A percentile compares a stretch with the other conserved stretches of the same genome.
Conservation (phyloP, 2,113 vertebrate genomes). For the Paracyprichromis sp. region DNA sequence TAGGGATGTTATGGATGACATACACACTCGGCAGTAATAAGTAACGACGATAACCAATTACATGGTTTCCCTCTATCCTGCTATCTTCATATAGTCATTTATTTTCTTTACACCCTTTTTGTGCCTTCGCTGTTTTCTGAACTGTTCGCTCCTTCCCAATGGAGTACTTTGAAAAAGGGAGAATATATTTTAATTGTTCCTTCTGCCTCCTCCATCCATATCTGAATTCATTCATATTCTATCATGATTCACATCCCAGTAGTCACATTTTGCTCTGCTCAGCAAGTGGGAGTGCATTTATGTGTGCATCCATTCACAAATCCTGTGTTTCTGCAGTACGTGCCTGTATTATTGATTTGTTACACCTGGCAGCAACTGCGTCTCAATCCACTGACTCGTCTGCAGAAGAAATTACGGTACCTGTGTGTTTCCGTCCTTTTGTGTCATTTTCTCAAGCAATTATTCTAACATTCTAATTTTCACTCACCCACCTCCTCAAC, state of each 20-base stretch:
- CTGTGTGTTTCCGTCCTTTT: not conserved
- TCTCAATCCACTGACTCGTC: not conserved
- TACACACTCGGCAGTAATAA: not conserved
- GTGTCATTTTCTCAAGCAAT: not conserved
- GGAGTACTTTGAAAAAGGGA: not conserved
- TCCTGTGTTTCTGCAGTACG: not conserved
- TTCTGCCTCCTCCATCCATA: not conserved
- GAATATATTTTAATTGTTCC: not conserved
- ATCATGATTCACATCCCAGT: not conserved
- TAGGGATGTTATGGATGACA: not conserved
- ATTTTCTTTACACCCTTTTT: not conserved
- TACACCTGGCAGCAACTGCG: not conserved
- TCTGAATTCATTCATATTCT: not conserved
- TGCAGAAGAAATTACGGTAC: not conserved
- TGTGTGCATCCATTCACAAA: slow-evolving; percentile 20
- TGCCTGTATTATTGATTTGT: not conserved
- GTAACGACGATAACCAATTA: not conserved
- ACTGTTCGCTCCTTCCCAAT: not conserved
- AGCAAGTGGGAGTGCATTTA: not conserved
- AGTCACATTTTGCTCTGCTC: not conserved
- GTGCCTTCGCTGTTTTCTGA: not conserved
- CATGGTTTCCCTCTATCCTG: not conserved
- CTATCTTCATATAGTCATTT: not conserved
- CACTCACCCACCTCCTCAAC: not conserved
- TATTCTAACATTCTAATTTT: not conserved